Evolutionary conservation across 2,113 vertebrate species (phyloP).

Genomic region (Lepus europaeus): DNA sequence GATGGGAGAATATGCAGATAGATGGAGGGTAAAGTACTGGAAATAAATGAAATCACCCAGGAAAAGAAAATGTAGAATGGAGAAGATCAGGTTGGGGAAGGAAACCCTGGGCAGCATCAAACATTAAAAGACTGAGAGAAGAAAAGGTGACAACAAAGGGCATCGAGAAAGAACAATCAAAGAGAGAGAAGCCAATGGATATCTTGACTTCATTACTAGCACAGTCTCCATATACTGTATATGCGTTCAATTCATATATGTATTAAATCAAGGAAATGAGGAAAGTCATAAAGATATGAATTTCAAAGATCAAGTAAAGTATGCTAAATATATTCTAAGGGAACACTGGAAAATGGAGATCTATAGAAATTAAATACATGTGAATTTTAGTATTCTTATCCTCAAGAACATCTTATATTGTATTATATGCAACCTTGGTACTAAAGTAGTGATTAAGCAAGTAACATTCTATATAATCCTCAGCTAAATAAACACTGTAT

Average conservation of each 20-base stretch:
- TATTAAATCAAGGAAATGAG: conserved; percentile 46
- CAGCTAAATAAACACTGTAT: conserved; percentile 45
- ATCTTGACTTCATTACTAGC: background rate
- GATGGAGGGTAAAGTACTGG: background rate
- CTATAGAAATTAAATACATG: conserved; percentile 54
- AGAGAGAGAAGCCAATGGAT: background rate
- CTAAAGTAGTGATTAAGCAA: conserved; percentile 83
- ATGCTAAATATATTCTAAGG: conserved; percentile 7
- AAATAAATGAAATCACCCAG: conserved; percentile 50
- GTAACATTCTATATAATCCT: conserved; percentile 80
- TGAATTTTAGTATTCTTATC: conserved; percentile 73
- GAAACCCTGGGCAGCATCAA: background rate
- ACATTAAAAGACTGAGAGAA: conserved; percentile 22
- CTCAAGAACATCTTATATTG: conserved; percentile 56
- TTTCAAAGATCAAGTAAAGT: conserved; percentile 52
- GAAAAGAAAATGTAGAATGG: conserved; percentile 30
- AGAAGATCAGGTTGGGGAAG: conserved; percentile 33
- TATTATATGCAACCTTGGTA: conserved; percentile 74
- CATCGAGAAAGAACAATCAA: background rate
- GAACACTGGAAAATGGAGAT: background rate
- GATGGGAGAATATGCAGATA: conserved; percentile 13
- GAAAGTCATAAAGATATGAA: conserved; percentile 38
- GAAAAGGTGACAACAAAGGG: conserved; percentile 21
- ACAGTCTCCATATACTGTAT: background rate
- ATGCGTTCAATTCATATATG: conserved; percentile 9